phyloP scores from a whole-genome alignment of 2,888 invertebrate genomes.

The Drosophila leonis region DNA sequence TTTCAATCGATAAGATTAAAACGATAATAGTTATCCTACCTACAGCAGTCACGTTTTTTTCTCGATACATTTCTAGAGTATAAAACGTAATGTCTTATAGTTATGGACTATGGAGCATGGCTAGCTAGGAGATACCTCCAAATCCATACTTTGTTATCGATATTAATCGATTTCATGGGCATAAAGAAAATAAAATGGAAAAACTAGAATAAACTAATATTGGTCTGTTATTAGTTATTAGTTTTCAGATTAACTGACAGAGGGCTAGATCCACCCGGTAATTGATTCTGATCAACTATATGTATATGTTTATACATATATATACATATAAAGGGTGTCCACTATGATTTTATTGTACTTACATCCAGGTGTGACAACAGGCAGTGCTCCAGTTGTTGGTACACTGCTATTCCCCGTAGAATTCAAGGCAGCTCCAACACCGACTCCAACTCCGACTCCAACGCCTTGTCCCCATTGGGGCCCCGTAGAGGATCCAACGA shows the following conservation, averaged over 20 bases:
- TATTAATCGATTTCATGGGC: too few relatives aligned
- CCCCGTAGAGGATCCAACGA: conserved; percentile 60
- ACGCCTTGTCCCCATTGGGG: conserved; percentile 84
- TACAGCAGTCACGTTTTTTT: too few relatives aligned
- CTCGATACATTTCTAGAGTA: too few relatives aligned
- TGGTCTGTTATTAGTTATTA: neutral
- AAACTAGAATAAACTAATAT: neutral
- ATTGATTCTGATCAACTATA: neutral
- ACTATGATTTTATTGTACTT: conserved; percentile 31
- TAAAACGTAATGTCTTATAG: too few relatives aligned
- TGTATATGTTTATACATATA: too few relatives aligned
- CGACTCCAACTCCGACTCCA: conserved; percentile 83
- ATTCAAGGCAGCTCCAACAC: conserved; percentile 64
- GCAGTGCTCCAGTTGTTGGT: conserved; percentile 58
- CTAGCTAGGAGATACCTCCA: too few relatives aligned
- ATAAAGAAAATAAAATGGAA: too few relatives aligned
- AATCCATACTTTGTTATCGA: too few relatives aligned
- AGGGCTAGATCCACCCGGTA: neutral
- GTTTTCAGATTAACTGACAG: neutral
- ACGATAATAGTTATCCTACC: too few relatives aligned
- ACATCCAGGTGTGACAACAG: conserved; percentile 68
- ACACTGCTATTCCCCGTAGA: conserved; percentile 70
- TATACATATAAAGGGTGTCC: too few relatives aligned
- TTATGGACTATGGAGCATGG: too few relatives aligned
- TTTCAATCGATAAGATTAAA: too few relatives aligned